Evolutionary conservation across 2,797 vertebrate genomes (phyloP).

Genomic region (Sebastes jordani): DNA sequence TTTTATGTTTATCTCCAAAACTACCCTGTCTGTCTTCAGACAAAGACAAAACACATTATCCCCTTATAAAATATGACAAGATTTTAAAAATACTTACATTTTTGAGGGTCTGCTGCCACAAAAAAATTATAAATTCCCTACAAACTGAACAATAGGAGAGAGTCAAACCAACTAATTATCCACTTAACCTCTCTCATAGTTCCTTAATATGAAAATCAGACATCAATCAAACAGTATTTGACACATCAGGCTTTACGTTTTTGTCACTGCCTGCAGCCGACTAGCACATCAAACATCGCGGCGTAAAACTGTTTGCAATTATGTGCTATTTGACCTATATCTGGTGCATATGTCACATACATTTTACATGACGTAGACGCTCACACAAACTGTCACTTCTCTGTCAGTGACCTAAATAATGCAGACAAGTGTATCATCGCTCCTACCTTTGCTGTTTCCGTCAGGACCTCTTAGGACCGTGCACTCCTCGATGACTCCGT

Average conservation of each 20-base stretch:
- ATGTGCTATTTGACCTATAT: slow-evolving; percentile 56
- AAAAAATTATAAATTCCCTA: not conserved
- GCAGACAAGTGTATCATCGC: slow-evolving; percentile 47
- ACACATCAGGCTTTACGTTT: not conserved
- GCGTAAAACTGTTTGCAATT: slow-evolving; percentile 25
- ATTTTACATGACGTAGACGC: slow-evolving; percentile 31
- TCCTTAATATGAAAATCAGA: not conserved
- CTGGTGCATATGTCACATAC: slow-evolving; percentile 46
- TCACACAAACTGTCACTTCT: slow-evolving; percentile 38
- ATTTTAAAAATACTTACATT: not conserved
- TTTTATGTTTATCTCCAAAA: not conserved
- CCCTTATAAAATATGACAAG: too few relatives aligned
- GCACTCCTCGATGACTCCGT: slow-evolving; percentile 98
- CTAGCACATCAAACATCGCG: slow-evolving; percentile 1
- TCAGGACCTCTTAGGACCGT: slow-evolving; percentile 97
- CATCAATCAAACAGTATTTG: slow-evolving; percentile 8
- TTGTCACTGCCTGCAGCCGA: not conserved
- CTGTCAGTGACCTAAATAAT: slow-evolving; percentile 65
- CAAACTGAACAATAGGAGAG: not conserved
- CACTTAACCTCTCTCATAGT: not conserved
- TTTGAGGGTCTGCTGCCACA: not conserved
- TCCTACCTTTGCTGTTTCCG: slow-evolving; percentile 98
- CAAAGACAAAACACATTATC: not conserved
- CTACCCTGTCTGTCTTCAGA: not conserved
- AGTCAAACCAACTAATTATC: slow-evolving; percentile 2